A percentile compares a stretch with the other conserved stretches of the same genome.
phyloP scores from a whole-genome alignment of 2,113 vertebrate species.

The Tympanuchus pallidicinctus region DNA sequence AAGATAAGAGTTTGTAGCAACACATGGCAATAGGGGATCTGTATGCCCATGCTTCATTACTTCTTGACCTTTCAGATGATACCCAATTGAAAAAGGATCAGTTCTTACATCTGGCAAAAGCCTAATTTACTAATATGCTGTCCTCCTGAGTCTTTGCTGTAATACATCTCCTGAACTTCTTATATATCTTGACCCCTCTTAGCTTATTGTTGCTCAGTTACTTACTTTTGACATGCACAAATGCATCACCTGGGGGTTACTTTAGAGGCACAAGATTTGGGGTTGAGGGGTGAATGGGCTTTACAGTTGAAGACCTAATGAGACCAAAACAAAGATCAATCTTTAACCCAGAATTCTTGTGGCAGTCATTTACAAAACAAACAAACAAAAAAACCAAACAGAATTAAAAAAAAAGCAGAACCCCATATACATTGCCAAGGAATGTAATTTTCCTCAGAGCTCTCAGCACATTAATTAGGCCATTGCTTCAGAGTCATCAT shows the following conservation, averaged over 20 bases:
- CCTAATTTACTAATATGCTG: slow-evolving; percentile 75
- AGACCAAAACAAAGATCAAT: neutral
- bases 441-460: neutral
- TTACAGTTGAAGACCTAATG: neutral
- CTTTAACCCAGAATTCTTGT: neutral
- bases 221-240: neutral
- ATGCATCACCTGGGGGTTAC: neutral
- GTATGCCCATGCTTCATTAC: slow-evolving; percentile 61
- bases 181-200: slow-evolving; percentile 58
- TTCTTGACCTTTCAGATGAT: slow-evolving; percentile 75
- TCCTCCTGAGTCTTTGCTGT: slow-evolving; percentile 61
- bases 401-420: neutral
- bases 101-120: slow-evolving; percentile 73
- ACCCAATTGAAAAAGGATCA: slow-evolving; percentile 74
- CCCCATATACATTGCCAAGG: neutral
- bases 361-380: neutral
- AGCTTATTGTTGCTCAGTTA: slow-evolving; percentile 7
- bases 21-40: slow-evolving; percentile 71
- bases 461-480: neutral
- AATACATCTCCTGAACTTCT: slow-evolving; percentile 51
- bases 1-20: slow-evolving; percentile 65
- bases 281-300: neutral
- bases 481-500: neutral
- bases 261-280: neutral
- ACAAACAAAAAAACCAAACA: neutral